Base-by-base conservation (phyloP, 2,888 invertebrate genomes). In the Ethmia dodecea region DNA sequence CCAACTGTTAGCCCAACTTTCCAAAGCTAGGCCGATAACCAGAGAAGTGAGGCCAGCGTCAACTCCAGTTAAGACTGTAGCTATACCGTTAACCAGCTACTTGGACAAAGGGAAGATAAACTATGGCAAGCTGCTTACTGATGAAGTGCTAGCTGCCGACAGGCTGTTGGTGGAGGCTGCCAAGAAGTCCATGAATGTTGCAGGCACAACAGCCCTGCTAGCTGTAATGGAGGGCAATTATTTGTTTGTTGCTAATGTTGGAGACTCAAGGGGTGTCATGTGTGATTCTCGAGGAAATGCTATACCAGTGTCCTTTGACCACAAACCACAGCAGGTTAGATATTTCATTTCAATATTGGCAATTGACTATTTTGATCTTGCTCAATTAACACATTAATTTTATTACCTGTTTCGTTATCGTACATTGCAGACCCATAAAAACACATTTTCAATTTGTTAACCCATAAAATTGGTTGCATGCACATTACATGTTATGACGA, bases 221-320 rank as follows among this genome's bases (percentile, higher is more conserved):
- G 97, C 97, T 15, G 80, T 98, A 10, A 84, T 98, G 50, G 94
- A 96, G 70, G 92, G 90, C 25, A 91, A 92, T 52, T 90, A 92
- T 55, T 78, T 98, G 44, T 92, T 94, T 46, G 97, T 98, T 14
- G 98, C 97, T 9, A 98, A 98, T 88, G 97, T 98, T 13, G 98
- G 98, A 3, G 98, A 98, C 74, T 98, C 98, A 0, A 88, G 98
- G 46, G 98, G 97, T 15, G 97, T 98, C 0, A 95, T 98, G 93
- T 97, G 96, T 74, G 97, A 97, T 75, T 89, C 89, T 30, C 91
- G 93, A 60, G 97, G 97, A 22, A 94, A 94, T 70, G 95, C 94
- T 0, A 95, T 96, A 52, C 97, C 96, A 9, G 83, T 98, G 5
- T 97, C 98, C 1, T 96, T 95, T 73, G 98, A 98, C 76, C 98